Evolutionary conservation across 2,113 vertebrate species (phyloP).

Genomic region (Aptenodytes patagonicus): DNA sequence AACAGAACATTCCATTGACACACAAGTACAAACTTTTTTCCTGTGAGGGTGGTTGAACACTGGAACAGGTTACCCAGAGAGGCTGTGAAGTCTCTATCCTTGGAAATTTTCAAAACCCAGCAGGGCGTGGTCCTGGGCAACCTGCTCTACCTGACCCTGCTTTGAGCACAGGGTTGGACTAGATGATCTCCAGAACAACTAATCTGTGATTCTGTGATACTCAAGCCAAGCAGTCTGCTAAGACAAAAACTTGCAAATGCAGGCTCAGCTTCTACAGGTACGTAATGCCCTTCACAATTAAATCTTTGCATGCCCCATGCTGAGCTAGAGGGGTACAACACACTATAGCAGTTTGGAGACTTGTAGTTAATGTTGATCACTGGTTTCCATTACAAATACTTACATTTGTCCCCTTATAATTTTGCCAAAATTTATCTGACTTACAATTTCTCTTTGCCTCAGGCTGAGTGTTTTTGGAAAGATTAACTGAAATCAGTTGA

Average conservation of each 20-base stretch:
- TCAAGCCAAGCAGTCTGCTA: neutral
- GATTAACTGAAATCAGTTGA: conserved; percentile 3
- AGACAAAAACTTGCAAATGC: neutral
- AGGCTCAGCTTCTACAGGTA: neutral
- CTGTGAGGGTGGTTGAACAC: neutral
- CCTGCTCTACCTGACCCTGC: neutral
- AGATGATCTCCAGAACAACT: neutral
- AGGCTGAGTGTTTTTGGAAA: conserved; percentile 39
- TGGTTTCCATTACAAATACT: neutral
- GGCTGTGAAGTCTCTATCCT: neutral
- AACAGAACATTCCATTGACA: neutral
- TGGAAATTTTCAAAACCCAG: neutral
- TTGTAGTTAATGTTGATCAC: neutral
- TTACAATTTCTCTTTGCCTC: conserved; percentile 38
- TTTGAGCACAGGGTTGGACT: neutral
- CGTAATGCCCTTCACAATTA: neutral
- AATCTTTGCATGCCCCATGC: neutral
- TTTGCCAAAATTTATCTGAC: neutral
- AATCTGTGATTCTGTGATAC: neutral
- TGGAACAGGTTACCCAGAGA: neutral
- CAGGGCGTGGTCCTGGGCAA: neutral
- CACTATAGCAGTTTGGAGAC: neutral
- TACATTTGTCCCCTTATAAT: neutral
- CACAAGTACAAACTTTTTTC: neutral
- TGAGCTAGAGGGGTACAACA: neutral